Base-by-base conservation (phyloP, 2,797 vertebrate genomes). In the Ispidina lecontei region DNA sequence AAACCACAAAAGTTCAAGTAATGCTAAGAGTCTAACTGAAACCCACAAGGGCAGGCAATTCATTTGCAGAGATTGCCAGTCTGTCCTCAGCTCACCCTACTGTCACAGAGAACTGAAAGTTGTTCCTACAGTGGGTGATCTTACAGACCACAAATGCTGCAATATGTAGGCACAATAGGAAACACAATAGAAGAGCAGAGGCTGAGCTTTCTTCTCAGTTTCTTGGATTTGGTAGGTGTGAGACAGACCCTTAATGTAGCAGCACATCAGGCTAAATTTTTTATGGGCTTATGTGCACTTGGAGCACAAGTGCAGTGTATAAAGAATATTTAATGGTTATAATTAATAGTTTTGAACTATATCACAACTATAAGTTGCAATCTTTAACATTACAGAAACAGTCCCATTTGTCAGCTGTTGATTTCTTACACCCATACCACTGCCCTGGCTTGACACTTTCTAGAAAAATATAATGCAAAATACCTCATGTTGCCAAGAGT, bases 11-110 rank as follows among this genome's bases (percentile, higher is more conserved):
- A 93, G 92, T 94, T 95, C 84, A 91, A 96, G 91, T 94, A 93
- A 96, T 95, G 82, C 91, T 82, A 60, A 87, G 88, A 94, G 92
- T 91, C 85, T 93, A 79, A 86, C 91, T 94, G 94, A 95, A 95
- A 96, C 92, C 95, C 95, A 79, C 95, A 96, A 94, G 87, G 76
- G 85, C 89, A 96, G 96, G 92, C 96, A 96, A 96, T 95, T 92
- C 70, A 90, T 88, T 58, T 96, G 63, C 68, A 44, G 87, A 91
- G 64, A 84, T 47, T 96, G 93, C 94, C 95, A 94, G 84, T 81
- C 91, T 96, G 90, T 96, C 94, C 93, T 96, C 78, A 60, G 52
- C 91, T 96, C 85, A 96, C 95, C 95, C 94, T 96, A 84, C 92
- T 96, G 91, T 96, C 94, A 93, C 87, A 89, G 95, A 84, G 78